These are phyloP conservation scores for Coenonympha arcania DNA, from an alignment of 2,888 invertebrate genomes.

Conservation along the genomic window DNA sequence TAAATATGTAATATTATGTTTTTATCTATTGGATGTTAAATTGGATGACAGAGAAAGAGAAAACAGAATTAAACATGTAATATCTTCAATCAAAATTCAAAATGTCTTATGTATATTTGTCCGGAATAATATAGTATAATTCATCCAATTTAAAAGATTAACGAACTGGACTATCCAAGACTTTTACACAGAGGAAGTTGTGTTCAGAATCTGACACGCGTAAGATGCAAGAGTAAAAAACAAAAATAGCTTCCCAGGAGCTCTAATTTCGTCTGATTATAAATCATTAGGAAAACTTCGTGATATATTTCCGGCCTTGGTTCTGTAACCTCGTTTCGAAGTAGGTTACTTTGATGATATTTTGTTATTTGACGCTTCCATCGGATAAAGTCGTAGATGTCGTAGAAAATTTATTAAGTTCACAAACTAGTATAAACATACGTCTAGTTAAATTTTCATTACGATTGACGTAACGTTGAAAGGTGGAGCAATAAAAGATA, in stretches of 20 bases:
- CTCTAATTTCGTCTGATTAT: not conserved
- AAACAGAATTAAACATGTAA: too few species aligned
- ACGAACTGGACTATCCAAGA: not conserved
- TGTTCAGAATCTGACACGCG: not conserved
- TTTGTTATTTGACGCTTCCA: conserved; percentile 39
- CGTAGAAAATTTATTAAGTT: conserved; percentile 51
- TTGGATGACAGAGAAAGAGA: too few species aligned
- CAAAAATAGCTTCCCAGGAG: conserved; percentile 8
- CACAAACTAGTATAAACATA: conserved; percentile 34
- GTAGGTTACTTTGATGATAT: conserved; percentile 57
- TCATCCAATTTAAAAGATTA: too few species aligned
- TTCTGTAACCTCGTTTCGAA: conserved; percentile 45
- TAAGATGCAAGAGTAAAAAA: conserved; percentile 3
- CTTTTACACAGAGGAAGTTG: not conserved
- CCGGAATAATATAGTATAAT: too few species aligned
- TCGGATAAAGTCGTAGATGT: conserved; percentile 31
- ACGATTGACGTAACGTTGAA: conserved; percentile 32
- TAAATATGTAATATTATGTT: too few species aligned
- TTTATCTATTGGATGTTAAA: too few species aligned
- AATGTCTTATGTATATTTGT: too few species aligned
- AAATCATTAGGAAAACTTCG: conserved; percentile 2
- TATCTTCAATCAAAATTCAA: too few species aligned
- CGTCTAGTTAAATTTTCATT: conserved; percentile 37
- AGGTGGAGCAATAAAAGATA: conserved; percentile 29
- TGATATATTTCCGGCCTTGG: conserved; percentile 36